Conservation (phyloP, 2,797 vertebrate genomes). For the Acrossocheilus fasciatus region DNA sequence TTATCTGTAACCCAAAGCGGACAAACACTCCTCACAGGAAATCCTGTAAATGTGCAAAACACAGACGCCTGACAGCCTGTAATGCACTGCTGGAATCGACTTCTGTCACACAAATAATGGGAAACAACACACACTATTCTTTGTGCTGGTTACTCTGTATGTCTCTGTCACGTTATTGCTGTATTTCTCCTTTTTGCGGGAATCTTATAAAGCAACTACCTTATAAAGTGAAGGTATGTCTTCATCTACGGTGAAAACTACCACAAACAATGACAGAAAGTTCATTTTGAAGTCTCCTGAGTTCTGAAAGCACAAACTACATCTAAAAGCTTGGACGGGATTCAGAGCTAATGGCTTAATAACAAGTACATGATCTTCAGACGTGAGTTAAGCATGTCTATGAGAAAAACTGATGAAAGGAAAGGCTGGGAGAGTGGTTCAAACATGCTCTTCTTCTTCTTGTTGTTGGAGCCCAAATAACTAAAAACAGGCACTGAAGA, state of each 20-base stretch:
- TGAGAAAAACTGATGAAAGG: conserved; percentile 14
- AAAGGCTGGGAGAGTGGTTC: background rate
- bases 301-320: background rate
- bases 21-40: conserved; percentile 19
- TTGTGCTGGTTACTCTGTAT: background rate
- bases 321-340: background rate
- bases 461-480: background rate
- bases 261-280: background rate
- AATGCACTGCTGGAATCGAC: conserved; percentile 6
- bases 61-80: background rate
- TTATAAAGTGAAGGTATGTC: background rate
- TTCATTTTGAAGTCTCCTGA: background rate
- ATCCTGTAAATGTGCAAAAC: conserved; percentile 32
- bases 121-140: background rate
- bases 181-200: background rate
- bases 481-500: conserved; percentile 13
- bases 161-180: background rate
- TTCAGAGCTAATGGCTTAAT: background rate
- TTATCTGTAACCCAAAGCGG: conserved; percentile 12
- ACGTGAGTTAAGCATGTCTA: background rate
- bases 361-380: background rate
- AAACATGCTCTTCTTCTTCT: conserved; percentile 7
- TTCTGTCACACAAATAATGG: conserved; percentile 24
- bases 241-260: background rate
- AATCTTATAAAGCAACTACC: background rate